Conservation (phyloP, 2,888 invertebrate species). For the Mactromeris polynyma region DNA sequence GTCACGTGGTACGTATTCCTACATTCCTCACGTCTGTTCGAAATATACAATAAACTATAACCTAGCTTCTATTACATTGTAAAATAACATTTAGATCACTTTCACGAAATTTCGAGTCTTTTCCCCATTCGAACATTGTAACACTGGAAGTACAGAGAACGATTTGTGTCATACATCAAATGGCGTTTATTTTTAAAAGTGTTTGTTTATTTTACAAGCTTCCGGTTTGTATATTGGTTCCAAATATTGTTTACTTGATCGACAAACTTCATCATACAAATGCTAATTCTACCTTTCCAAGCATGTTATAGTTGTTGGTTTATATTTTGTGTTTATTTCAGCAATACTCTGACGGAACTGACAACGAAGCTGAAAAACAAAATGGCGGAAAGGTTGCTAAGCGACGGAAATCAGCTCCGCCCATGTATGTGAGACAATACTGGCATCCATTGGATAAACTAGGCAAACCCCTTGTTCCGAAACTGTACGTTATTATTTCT, state of each 20-base stretch:
- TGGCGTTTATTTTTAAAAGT: not conserved
- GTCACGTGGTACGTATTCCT: not conserved
- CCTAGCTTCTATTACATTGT: not conserved
- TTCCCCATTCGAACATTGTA: too few relatives aligned
- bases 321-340: constrained; percentile 1
- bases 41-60: not conserved
- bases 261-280: not conserved
- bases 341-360: constrained; percentile 60
- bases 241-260: not conserved
- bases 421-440: constrained; percentile 71
- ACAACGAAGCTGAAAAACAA: constrained; percentile 37
- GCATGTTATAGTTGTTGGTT: not conserved
- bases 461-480: constrained; percentile 66
- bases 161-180: not conserved
- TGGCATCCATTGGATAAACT: constrained; percentile 72
- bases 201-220: not conserved
- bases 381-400: constrained; percentile 65
- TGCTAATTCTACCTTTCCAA: not conserved
- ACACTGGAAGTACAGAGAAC: too few relatives aligned
- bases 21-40: not conserved
- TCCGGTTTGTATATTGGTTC: not conserved
- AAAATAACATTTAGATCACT: not conserved
- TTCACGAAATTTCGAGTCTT: not conserved
- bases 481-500: constrained; percentile 67
- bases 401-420: constrained; percentile 73